Base-by-base conservation (phyloP, 2,113 vertebrate species). In the Tinamus guttatus region DNA sequence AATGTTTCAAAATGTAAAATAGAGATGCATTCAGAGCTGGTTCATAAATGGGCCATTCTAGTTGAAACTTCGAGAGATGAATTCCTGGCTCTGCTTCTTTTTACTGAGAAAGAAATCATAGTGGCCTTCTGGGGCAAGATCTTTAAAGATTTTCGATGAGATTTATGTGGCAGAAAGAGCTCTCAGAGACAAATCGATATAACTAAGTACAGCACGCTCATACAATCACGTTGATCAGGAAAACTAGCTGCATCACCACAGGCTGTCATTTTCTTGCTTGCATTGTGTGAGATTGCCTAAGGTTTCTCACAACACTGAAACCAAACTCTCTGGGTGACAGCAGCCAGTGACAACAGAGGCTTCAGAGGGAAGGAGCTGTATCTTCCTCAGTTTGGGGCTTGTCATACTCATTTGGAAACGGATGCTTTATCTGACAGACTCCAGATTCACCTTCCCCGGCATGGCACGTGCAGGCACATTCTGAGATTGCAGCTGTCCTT, bases 141-240 rank as follows among this genome's bases (percentile, higher is more conserved):
- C 86, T 94, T 98, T 96, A 97, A 97, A 97, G 97, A 97, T 97
- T 97, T 97, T 97, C 90, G 0, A 93, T 96, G 93, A 98, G 96
- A 98, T 98, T 97, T 97, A 98, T 98, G 96, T 92, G 95, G 86
- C 97, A 97, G 93, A 96, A 96, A 95, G 96, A 76, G 60, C 96
- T 97, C 95, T 97, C 96, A 94, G 96, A 98, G 97, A 95, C 97
- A 97, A 98, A 98, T 98, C 97, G 41, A 98, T 98, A 94, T 90
- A 97, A 98, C 96, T 97, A 97, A 96, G 96, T 94, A 95, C 85
- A 94, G 94, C 4, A 3, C 85, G 94, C 96, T 96, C 93, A 93
- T 96, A 96, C 95, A 96, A 97, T 97, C 97, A 96, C 12, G 24
- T 87, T 95, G 96, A 98, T 97, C 94, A 92, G 95, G 93, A 96